Evolutionary conservation across 2,888 invertebrate genomes (phyloP), one percentile per base, ranked within the genome.

Genomic region (Agonum fuliginosum): DNA sequence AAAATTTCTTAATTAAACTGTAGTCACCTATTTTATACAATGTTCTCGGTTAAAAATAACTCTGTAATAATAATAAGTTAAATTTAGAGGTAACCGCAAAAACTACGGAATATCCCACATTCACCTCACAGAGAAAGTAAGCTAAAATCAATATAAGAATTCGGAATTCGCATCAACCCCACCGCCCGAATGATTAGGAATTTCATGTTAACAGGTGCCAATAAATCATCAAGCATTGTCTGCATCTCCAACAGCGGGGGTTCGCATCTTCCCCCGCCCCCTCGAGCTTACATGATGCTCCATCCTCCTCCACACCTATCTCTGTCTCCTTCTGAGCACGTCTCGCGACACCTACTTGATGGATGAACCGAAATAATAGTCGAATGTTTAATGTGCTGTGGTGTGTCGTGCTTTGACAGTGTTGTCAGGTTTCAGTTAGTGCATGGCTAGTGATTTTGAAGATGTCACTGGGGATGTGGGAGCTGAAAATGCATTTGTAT

Each of bases 191-290:
- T 81, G 81, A 82, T 81, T 82, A 80, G 78, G 80, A 80, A 81
- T 81, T 81, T 78, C 80, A 65, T 82, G 82, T 82, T 82, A 82
- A 82, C 82, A 82, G 81, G 81, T 81, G 82, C 81, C 81, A 79
- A 82, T 82, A 82, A 82, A 82, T 82, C 82, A 81, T 82, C 78
- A 80, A 79, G 76, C 79, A 78, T 80, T 80, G 80, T 80, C 77
- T 20, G 51, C 71, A 30, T 17, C 46, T 46, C 19, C 17, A 46
- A 46, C 46, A 46, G 46, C 46, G 12, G 22, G 58, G n/a, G 27
- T 14, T 8, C 14, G 58, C 27, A 14, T 58, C 12, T 10, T 17
- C 30, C 27, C n/a, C 58, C 30, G 20, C 37, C 19, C 17, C 12
- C 46, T 46, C 46, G 6, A n/a, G 37, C 46, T 20, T 54, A 54